Conservation (phyloP, 2,113 vertebrate genomes). For the Menidia beryllina region DNA sequence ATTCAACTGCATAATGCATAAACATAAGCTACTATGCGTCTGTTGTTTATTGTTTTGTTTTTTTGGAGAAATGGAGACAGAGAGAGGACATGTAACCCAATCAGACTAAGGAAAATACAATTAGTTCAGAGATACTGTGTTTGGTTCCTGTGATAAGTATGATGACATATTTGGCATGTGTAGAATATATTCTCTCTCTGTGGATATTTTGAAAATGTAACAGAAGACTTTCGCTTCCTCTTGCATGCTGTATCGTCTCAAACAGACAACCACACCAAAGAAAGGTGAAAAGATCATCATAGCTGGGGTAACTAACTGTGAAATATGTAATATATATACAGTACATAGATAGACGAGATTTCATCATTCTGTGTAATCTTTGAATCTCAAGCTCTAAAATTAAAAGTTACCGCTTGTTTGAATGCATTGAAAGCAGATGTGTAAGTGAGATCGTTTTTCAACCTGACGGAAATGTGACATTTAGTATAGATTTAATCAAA, state of each 20-base stretch:
- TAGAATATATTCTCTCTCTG: background rate
- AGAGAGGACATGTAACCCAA: too few relatives aligned
- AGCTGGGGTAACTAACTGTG: background rate
- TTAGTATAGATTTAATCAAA: too few relatives aligned
- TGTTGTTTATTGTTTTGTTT: too few relatives aligned
- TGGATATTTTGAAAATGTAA: background rate
- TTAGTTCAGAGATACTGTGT: background rate
- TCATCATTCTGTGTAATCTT: background rate
- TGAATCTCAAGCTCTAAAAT: background rate
- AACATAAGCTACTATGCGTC: too few relatives aligned
- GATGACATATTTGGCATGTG: background rate
- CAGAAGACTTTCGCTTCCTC: slow-evolving; percentile 1
- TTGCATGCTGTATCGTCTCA: background rate
- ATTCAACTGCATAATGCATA: too few relatives aligned
- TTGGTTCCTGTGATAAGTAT: background rate
- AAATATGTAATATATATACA: background rate
- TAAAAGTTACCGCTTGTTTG: background rate
- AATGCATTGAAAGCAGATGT: slow-evolving; percentile 11
- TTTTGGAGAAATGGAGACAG: too few relatives aligned
- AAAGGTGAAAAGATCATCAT: slow-evolving; percentile 3
- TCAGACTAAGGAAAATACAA: too few relatives aligned
- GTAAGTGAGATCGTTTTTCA: background rate
- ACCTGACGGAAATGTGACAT: background rate
- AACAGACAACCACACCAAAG: background rate
- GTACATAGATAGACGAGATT: too few relatives aligned